Evolutionary conservation across 2,888 invertebrate species (phyloP).

Genomic region (Theristus sp.): DNA sequence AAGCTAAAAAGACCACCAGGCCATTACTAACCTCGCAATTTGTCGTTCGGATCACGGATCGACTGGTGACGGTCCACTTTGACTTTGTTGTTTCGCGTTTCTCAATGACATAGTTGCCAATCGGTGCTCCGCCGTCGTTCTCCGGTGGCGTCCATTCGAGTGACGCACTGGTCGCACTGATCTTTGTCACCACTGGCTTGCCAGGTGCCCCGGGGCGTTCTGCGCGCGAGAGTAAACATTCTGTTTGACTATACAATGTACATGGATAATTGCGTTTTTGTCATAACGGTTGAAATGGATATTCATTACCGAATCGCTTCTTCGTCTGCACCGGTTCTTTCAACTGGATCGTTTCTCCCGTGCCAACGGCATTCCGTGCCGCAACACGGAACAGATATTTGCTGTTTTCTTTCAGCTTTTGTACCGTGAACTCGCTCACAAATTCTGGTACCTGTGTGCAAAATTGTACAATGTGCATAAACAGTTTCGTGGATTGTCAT

Average conservation of each 20-base stretch:
- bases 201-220: constrained; percentile 70
- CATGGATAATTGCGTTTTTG: too few relatives aligned
- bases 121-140: constrained; percentile 55
- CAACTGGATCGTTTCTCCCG: constrained; percentile 28
- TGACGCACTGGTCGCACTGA: constrained; percentile 27
- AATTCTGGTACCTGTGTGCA: constrained; percentile 9
- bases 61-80: constrained; percentile 2
- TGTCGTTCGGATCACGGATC: not conserved
- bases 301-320: not conserved
- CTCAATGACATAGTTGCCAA: constrained; percentile 26
- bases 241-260: too few relatives aligned
- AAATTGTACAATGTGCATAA: too few relatives aligned
- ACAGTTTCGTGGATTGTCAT: not conserved
- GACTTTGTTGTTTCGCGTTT: constrained; percentile 2
- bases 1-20: too few relatives aligned
- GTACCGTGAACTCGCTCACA: constrained; percentile 20
- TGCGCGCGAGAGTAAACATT: too few relatives aligned
- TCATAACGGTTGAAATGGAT: too few relatives aligned
- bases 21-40: not conserved
- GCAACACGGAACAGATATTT: constrained; percentile 33
- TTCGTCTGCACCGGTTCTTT: constrained; percentile 30
- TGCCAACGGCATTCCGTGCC: constrained; percentile 32
- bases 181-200: constrained; percentile 52
- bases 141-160: constrained; percentile 53
- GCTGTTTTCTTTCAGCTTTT: constrained; percentile 31